These are phyloP conservation scores for Parapristionchus giblindavisi DNA, from an alignment of 2,888 invertebrate species.

Conservation along the genomic window DNA sequence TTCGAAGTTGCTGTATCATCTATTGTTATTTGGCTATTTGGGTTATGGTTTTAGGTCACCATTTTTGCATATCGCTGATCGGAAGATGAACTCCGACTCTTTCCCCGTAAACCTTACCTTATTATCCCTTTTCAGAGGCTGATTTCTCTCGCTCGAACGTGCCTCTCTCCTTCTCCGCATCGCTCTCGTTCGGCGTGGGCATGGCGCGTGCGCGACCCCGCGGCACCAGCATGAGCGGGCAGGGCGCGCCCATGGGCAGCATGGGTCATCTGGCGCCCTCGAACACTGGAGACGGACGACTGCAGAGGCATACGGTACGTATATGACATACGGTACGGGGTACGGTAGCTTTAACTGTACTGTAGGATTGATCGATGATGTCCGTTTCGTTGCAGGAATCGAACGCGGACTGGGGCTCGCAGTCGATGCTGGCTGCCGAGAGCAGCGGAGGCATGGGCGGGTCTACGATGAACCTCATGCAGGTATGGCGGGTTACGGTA, in stretches of 20 bases:
- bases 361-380: not conserved
- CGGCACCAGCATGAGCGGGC: conserved; percentile 56
- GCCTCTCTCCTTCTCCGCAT: conserved; percentile 55
- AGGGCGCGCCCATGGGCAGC: conserved; percentile 4
- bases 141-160: conserved; percentile 46
- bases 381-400: not conserved
- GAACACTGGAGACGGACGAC: conserved; percentile 34
- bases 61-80: no score
- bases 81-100: no score
- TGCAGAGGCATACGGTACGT: conserved; percentile 33
- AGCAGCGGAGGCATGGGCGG: conserved; percentile 30
- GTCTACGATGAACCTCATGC: conserved; percentile 54
- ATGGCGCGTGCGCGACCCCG: conserved; percentile 56
- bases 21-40: not conserved
- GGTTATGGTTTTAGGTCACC: not conserved
- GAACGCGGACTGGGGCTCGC: conserved; percentile 23
- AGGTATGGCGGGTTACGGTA: conserved; percentile 34
- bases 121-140: conserved; percentile 40
- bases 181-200: conserved; percentile 37
- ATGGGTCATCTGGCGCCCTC: conserved; percentile 16
- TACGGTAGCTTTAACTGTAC: not conserved
- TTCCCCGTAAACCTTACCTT: no score
- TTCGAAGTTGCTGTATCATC: not conserved
- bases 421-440: conserved; percentile 30
- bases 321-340: not conserved